A percentile compares a stretch with the other conserved stretches of the same genome.
These are phyloP conservation scores for Glandiceps talaboti DNA, from an alignment of 53 echinoderm and acorn worm genomes.

Conservation along the genomic window DNA sequence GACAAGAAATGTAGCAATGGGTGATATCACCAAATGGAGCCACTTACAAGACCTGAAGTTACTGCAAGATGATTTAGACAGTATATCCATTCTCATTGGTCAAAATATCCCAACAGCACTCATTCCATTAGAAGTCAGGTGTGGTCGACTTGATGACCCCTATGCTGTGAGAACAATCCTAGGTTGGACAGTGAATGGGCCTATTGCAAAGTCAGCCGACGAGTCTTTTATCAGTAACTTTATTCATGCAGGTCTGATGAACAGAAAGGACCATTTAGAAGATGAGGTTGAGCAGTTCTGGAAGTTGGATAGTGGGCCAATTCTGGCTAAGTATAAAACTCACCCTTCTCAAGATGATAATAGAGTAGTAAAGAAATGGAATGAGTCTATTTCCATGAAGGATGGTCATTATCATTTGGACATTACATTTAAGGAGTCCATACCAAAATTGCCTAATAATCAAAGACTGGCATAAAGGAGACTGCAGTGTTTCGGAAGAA, in stretches of 20 bases:
- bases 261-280: conserved; percentile 18
- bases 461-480: conserved; percentile 19
- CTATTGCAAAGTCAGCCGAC: conserved; percentile 5
- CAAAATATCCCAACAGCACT: no score
- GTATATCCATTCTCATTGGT: conserved; percentile 24
- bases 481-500: conserved; percentile 20
- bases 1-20: no score
- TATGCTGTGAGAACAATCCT: no score
- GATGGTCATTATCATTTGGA: conserved; percentile 39
- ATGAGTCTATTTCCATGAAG: conserved; percentile 9
- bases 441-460: conserved; percentile 23
- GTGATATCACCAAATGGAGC: conserved; percentile 12
- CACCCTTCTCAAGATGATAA: no score
- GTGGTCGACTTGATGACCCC: no score
- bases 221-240: conserved; percentile 7
- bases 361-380: no score
- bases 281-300: conserved; percentile 33
- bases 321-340: no score
- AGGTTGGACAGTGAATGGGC: conserved; percentile 61
- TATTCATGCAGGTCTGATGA: conserved; percentile 12
- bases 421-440: conserved; percentile 24
- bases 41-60: conserved; percentile 16
- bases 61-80: conserved; percentile 10
- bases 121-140: no score
- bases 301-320: conserved; percentile 16